Evolutionary conservation across 1,140 invertebrate species (phyloP), one percentile per base, ranked within the genome.

Genomic region (Stratiolaelaps scimitus): DNA sequence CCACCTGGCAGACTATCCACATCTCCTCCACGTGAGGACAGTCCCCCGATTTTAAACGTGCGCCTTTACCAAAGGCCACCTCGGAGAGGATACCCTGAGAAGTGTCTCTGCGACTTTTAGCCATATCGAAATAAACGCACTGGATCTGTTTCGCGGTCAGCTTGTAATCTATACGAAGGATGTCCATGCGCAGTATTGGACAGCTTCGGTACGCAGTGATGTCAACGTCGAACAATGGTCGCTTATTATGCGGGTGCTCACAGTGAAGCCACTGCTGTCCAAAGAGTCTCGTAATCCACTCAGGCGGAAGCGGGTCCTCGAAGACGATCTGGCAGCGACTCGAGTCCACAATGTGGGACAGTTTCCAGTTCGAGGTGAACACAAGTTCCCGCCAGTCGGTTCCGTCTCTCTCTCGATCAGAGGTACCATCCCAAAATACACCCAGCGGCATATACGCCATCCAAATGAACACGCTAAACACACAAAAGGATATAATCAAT

Each of bases 1-100:
- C 26, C 6, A 17, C 15, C 53, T 26, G 15, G 26, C 53, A 60
- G 15, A 29, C 53, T 15, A 60, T 60, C 53, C 53, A 60, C 6
- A 60, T 26, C 23, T 26, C 53, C 15, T 60, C 53, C 26, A 60
- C 26, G 5, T 60, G 2, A 26, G 53, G 53, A 26, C 53, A 60
- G 34, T 60, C 23, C 26, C 15, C n/a, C 4, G 10, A 40, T 23
- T 20, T 60, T 60, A 34, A 10, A 20, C 47, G 28, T 19, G 4
- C 5, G 47, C 15, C 4, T 48, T 6, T n/a, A 19, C 4, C 15
- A 48, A 48, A 48, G 20, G 4, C 47, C 28, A 19, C 53, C 15
- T 26, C 53, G 15, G 53, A 60, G 26, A 29, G 10, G 17, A 15
- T 15, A 10, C 4, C 53, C 4, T 4, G 15, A 60, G 13, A 26